phyloP scores from a whole-genome alignment of 1,140 invertebrate genomes.

The Lasioglossum albipes region DNA sequence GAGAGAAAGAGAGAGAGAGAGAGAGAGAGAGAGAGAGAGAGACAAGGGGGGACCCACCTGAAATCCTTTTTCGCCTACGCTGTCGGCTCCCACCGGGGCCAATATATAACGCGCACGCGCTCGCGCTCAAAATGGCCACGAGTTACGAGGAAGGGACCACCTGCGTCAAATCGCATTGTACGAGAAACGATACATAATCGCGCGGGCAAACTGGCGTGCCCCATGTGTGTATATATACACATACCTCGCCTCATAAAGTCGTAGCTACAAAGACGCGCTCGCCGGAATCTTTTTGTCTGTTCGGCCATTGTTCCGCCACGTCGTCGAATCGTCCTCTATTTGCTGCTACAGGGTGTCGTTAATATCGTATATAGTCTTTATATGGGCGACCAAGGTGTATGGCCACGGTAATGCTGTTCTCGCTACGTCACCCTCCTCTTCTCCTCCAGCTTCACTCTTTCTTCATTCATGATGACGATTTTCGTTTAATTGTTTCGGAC shows the following conservation, averaged over 20 bases:
- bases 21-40: too few species aligned
- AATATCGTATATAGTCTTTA: conserved; percentile 50
- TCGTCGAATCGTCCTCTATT: conserved; percentile 50
- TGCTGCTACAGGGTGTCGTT: conserved; percentile 43
- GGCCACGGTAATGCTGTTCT: neutral
- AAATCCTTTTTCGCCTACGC: conserved; percentile 39
- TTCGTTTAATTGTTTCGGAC: too few species aligned
- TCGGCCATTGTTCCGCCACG: conserved; percentile 51
- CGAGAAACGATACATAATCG: conserved; percentile 71
- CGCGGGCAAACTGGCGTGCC: conserved; percentile 55
- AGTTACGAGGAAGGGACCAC: conserved; percentile 67
- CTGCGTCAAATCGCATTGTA: conserved; percentile 70
- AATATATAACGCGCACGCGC: conserved; percentile 56
- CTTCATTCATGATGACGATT: neutral
- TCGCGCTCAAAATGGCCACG: conserved; percentile 61
- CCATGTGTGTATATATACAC: neutral
- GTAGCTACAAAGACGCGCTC: conserved; percentile 43
- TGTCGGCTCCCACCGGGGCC: neutral
- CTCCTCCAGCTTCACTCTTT: neutral
- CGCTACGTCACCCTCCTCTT: neutral
- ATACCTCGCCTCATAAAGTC: conserved; percentile 55
- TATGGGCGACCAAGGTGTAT: conserved; percentile 26
- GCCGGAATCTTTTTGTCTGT: conserved; percentile 44
- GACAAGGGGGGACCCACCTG: neutral
- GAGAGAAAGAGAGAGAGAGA: neutral